Percentiles rank a stretch among this genome's conserved stretches.
phyloP scores from a whole-genome alignment of 2,113 vertebrate species.

The Rhagologus leucostigma region DNA sequence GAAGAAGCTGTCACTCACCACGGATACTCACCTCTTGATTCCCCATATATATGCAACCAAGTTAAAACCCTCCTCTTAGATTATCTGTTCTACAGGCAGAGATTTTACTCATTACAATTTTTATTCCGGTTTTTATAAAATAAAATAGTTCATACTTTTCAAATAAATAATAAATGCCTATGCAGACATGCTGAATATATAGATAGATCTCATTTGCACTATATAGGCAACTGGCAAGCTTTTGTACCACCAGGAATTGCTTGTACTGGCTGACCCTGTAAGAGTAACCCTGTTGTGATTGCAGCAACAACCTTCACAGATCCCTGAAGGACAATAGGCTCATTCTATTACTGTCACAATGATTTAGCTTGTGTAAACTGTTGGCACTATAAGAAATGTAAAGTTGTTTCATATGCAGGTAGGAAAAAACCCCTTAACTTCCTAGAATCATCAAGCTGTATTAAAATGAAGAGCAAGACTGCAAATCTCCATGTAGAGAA shows the following conservation, averaged over 20 bases:
- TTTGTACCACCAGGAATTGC: not conserved
- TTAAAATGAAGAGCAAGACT: not conserved
- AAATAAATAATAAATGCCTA: not conserved
- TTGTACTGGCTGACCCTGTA: not conserved
- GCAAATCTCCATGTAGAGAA: not conserved
- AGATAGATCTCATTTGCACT: not conserved
- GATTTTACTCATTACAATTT: not conserved
- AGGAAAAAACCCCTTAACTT: not conserved
- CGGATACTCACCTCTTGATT: not conserved
- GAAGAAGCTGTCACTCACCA: not conserved
- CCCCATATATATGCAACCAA: not conserved
- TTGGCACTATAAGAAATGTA: slow-evolving; percentile 38
- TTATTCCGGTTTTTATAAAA: not conserved
- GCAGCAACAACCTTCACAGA: slow-evolving; percentile 28
- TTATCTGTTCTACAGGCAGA: not conserved
- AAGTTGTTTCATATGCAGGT: slow-evolving; percentile 30
- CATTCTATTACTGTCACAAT: slow-evolving; percentile 21
- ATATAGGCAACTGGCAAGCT: not conserved
- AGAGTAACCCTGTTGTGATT: not conserved
- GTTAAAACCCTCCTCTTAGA: not conserved
- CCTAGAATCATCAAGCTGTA: not conserved
- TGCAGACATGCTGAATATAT: not conserved
- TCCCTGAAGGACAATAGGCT: not conserved
- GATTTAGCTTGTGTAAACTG: slow-evolving; percentile 23
- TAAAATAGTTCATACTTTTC: not conserved